Percentiles rank a stretch among this genome's conserved stretches.
These are phyloP conservation scores for Eristalis pertinax DNA, from an alignment of 2,888 invertebrate genomes.

Conservation along the genomic window DNA sequence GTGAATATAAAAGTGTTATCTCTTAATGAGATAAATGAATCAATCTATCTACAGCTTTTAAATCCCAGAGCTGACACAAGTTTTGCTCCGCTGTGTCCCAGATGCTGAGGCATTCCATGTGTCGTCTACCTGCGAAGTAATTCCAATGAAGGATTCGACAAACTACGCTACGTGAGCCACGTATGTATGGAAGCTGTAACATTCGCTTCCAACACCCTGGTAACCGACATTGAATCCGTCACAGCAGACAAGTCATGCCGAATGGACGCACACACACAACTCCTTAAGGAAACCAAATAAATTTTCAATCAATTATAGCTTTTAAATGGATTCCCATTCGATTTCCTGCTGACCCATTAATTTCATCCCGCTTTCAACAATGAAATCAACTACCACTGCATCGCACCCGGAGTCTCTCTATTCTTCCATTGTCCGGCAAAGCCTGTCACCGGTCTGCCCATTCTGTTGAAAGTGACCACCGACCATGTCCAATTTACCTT, in stretches of 20 bases:
- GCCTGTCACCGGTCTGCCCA: conserved; percentile 3
- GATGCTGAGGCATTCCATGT: too few relatives aligned
- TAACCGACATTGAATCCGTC: not conserved
- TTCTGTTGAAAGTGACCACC: conserved; percentile 59
- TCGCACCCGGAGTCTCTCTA: conserved; percentile 5
- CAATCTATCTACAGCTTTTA: too few relatives aligned
- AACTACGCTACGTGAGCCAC: too few relatives aligned
- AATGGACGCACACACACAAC: not conserved
- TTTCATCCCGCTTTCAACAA: conserved; percentile 31
- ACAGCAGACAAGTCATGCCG: not conserved
- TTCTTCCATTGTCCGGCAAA: conserved; percentile 19
- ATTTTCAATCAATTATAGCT: not conserved
- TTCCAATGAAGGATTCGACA: too few relatives aligned
- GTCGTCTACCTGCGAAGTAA: too few relatives aligned
- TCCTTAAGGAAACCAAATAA: not conserved
- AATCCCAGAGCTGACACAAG: too few relatives aligned
- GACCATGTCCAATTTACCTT: conserved; percentile 52
- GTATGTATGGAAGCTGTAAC: too few relatives aligned
- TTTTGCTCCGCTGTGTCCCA: too few relatives aligned
- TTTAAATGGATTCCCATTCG: conserved; percentile 34
- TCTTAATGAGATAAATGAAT: too few relatives aligned
- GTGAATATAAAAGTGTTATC: too few relatives aligned
- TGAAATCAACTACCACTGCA: conserved; percentile 11
- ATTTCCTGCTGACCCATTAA: conserved; percentile 49
- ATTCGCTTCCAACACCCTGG: not conserved